Percentiles rank a stretch among this genome's conserved stretches.
Evolutionary conservation across 2,888 invertebrate genomes (phyloP).

Genomic region (Gastracanthus pulcherrimus): DNA sequence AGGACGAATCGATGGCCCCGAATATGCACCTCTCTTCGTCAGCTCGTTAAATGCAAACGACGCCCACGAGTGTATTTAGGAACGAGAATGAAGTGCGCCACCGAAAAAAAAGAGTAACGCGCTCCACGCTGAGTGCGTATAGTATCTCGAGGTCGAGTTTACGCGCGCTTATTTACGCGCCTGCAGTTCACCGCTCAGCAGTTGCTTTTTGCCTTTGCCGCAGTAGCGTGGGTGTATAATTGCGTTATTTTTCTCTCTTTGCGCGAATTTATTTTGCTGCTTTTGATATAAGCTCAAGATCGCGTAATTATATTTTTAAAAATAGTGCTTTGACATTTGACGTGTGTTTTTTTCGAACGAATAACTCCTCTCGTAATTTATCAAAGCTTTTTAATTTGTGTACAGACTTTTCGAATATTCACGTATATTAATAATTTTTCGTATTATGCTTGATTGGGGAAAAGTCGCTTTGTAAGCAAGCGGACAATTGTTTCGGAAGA

Average conservation of each 20-base stretch:
- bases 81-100: neutral
- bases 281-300: neutral
- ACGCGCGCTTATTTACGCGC: neutral
- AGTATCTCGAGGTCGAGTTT: neutral
- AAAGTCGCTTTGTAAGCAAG: neutral
- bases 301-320: neutral
- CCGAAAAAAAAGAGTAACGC: neutral
- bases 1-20: constrained; percentile 10
- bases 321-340: neutral
- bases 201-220: neutral
- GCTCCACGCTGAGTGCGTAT: neutral
- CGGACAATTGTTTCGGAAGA: neutral
- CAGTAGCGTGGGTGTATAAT: neutral
- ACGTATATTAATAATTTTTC: neutral
- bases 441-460: neutral
- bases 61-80: neutral
- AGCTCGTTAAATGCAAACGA: neutral
- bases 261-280: neutral
- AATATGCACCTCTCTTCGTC: neutral
- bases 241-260: neutral
- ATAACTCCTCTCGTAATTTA: neutral
- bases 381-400: too few species aligned
- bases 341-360: neutral
- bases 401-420: neutral
- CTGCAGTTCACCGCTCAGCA: neutral